Evolutionary conservation across 2,113 vertebrate species (phyloP).

Genomic region (Poecilia latipinna): DNA sequence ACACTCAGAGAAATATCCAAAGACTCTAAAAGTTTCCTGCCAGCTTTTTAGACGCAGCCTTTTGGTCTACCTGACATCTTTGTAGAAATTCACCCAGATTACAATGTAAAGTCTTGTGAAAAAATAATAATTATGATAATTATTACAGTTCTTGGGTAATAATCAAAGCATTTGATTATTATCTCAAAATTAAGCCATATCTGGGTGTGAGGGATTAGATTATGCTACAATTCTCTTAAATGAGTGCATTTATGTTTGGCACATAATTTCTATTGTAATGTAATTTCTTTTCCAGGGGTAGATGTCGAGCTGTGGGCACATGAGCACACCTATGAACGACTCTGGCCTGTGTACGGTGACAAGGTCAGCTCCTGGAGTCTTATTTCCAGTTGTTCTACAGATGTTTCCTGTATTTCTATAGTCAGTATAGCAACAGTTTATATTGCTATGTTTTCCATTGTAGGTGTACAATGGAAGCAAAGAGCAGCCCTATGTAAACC

Average conservation of each 20-base stretch:
- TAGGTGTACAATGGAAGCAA: slow-evolving; percentile 88
- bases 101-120: no score
- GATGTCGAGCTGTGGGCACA: slow-evolving; percentile 90
- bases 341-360: slow-evolving; percentile 88
- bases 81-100: neutral
- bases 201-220: slow-evolving; percentile 18
- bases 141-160: neutral
- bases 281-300: slow-evolving; percentile 76
- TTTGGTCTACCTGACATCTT: slow-evolving; percentile 33
- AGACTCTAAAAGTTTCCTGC: slow-evolving; percentile 27
- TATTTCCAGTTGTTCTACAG: neutral
- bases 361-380: slow-evolving; percentile 74
- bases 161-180: slow-evolving; percentile 23
- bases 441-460: slow-evolving; percentile 15
- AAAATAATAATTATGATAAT: slow-evolving; percentile 41
- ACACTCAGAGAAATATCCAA: neutral
- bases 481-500: slow-evolving; percentile 84
- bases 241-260: slow-evolving; percentile 14
- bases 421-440: neutral
- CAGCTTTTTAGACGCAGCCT: slow-evolving; percentile 52
- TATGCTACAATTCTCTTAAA: neutral
- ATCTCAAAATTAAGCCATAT: slow-evolving; percentile 30
- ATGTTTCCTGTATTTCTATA: neutral
- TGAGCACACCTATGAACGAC: slow-evolving; percentile 88
- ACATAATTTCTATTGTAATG: neutral